These are phyloP conservation scores for Andrena flavipes DNA, from an alignment of 2,888 invertebrate genomes.

Conservation along the genomic window DNA sequence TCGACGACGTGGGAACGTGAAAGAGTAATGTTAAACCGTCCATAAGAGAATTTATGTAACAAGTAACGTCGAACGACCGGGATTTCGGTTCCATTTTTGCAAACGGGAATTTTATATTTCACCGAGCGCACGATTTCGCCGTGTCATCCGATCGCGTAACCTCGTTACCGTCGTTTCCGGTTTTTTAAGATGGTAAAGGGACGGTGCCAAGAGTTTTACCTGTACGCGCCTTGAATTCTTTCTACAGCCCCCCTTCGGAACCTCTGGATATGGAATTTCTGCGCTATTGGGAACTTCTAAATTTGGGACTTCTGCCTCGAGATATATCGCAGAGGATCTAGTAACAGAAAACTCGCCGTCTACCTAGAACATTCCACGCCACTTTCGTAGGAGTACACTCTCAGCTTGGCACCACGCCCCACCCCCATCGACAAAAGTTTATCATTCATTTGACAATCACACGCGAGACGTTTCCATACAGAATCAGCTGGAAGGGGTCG, in stretches of 20 bases:
- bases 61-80: slow-evolving; percentile 57
- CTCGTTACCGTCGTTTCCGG: slow-evolving; percentile 17
- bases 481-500: slow-evolving; percentile 33
- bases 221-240: not conserved
- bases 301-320: too few relatives aligned
- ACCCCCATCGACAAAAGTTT: slow-evolving; percentile 8
- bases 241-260: not conserved
- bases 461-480: slow-evolving; percentile 44
- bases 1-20: slow-evolving; percentile 49
- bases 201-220: slow-evolving; percentile 6
- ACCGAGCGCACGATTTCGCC: slow-evolving; percentile 36
- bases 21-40: slow-evolving; percentile 62
- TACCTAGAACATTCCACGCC: not conserved
- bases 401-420: slow-evolving; percentile 15
- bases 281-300: not conserved
- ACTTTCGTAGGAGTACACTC: not conserved
- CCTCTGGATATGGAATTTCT: not conserved
- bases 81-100: slow-evolving; percentile 58
- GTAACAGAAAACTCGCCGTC: too few relatives aligned
- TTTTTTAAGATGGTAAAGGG: not conserved
- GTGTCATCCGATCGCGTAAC: slow-evolving; percentile 48
- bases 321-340: too few relatives aligned
- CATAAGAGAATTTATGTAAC: slow-evolving; percentile 65
- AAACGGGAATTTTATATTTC: slow-evolving; percentile 55
- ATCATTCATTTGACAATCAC: slow-evolving; percentile 53